Conservation (phyloP, 2,113 vertebrate species). For the Notiomystis cincta region DNA sequence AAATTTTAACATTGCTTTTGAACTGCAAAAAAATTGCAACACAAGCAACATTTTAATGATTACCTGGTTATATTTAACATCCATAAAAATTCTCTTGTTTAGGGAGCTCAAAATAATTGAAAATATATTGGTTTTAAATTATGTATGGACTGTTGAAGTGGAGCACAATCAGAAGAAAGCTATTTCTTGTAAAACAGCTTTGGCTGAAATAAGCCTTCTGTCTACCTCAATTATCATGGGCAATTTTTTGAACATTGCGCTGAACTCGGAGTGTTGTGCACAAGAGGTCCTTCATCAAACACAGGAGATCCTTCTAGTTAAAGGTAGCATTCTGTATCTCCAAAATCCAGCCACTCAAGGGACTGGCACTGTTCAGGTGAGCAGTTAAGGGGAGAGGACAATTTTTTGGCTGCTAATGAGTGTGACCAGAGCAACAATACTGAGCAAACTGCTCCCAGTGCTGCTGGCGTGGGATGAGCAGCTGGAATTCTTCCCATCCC, state of each 20-base stretch:
- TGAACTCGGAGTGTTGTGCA: fast-evolving
- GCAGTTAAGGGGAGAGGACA: neutral
- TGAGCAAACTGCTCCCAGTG: fast-evolving
- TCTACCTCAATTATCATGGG: neutral
- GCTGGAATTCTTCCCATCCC: neutral
- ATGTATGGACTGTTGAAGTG: constrained; percentile 31
- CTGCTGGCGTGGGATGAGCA: neutral
- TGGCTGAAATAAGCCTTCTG: neutral
- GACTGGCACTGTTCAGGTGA: neutral
- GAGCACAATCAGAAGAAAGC: neutral
- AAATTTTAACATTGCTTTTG: constrained; percentile 65
- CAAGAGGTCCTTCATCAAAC: neutral
- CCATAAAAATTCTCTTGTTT: constrained; percentile 62
- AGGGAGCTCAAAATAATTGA: constrained; percentile 62
- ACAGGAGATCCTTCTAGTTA: neutral
- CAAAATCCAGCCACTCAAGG: neutral
- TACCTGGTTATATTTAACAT: constrained; percentile 70
- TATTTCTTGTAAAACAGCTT: neutral
- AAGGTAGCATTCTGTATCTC: neutral
- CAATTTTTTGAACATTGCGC: neutral
- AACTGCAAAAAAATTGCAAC: constrained; percentile 64
- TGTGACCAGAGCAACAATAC: neutral
- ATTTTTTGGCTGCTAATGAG: neutral
- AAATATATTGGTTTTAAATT: constrained; percentile 70
- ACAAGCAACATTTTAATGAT: constrained; percentile 72